Conservation (phyloP, 2,797 vertebrate species). For the Melanogrammus aeglefinus region DNA sequence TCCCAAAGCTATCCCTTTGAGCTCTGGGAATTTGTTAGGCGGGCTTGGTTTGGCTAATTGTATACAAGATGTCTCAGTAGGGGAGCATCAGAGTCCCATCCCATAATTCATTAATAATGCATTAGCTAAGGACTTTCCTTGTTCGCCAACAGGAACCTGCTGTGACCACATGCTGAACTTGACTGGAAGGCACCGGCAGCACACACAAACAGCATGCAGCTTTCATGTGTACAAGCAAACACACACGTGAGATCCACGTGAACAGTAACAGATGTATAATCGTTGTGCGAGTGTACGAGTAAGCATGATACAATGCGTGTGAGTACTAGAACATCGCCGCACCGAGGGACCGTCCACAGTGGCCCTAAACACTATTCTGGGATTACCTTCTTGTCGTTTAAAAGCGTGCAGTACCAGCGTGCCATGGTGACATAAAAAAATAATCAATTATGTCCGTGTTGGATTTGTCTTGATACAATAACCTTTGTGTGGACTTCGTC, state of each 20-base stretch:
- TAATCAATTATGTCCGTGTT: no score
- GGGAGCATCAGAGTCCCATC: constrained; percentile 3
- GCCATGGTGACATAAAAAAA: no score
- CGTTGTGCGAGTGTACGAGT: background rate
- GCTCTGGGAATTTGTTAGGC: background rate
- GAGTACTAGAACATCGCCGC: background rate
- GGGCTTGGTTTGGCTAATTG: constrained; percentile 21
- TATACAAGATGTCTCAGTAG: constrained; percentile 4
- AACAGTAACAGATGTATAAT: background rate
- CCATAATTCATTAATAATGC: constrained; percentile 41
- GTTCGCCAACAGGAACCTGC: constrained; percentile 42
- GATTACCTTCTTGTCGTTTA: background rate
- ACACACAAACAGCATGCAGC: constrained; percentile 11
- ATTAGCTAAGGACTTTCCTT: constrained; percentile 33
- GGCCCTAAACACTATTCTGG: background rate
- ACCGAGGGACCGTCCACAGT: background rate
- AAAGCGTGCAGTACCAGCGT: no score
- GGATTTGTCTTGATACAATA: no score
- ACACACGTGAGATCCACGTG: background rate
- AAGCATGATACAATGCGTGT: background rate
- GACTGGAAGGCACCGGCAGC: background rate
- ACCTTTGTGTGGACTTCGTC: no score
- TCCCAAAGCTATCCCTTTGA: background rate
- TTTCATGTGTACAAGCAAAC: background rate
- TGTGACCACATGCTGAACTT: constrained; percentile 30